A percentile compares a stretch with the other conserved stretches of the same genome.
These are phyloP conservation scores for Alentia gelatinosa DNA, from an alignment of 2,888 invertebrate species.

Conservation along the genomic window DNA sequence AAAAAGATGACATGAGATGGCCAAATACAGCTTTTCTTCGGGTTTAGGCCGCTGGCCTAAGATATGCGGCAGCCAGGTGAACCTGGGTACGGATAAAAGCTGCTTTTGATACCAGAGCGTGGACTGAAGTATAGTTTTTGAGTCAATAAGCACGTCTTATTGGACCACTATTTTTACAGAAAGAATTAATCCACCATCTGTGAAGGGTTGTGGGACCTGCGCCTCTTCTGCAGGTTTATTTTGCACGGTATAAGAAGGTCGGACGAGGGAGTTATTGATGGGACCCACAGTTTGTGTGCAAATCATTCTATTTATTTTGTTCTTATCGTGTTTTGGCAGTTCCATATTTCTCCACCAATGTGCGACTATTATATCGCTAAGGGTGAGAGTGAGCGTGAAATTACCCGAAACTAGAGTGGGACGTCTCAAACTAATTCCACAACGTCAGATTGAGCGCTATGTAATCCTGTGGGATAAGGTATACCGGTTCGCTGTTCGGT, in stretches of 20 bases:
- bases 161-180: not conserved
- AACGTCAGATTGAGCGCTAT: too few relatives aligned
- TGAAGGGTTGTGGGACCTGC: not conserved
- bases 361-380: too few relatives aligned
- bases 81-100: not conserved
- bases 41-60: not conserved
- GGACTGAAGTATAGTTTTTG: not conserved
- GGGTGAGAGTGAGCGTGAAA: too few relatives aligned
- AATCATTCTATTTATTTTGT: too few relatives aligned
- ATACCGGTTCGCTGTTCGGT: too few relatives aligned
- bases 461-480: too few relatives aligned
- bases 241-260: not conserved
- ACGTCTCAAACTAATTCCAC: too few relatives aligned
- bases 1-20: not conserved
- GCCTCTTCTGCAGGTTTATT: not conserved
- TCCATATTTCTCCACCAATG: too few relatives aligned
- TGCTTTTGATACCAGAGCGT: not conserved
- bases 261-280: not conserved
- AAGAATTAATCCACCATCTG: not conserved
- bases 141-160: conserved; percentile 16
- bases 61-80: not conserved
- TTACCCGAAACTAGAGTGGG: too few relatives aligned
- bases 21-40: not conserved
- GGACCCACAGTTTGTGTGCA: not conserved
- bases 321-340: too few relatives aligned